Evolutionary conservation across 2,797 vertebrate species (phyloP).

Genomic region (Merluccius polli): DNA sequence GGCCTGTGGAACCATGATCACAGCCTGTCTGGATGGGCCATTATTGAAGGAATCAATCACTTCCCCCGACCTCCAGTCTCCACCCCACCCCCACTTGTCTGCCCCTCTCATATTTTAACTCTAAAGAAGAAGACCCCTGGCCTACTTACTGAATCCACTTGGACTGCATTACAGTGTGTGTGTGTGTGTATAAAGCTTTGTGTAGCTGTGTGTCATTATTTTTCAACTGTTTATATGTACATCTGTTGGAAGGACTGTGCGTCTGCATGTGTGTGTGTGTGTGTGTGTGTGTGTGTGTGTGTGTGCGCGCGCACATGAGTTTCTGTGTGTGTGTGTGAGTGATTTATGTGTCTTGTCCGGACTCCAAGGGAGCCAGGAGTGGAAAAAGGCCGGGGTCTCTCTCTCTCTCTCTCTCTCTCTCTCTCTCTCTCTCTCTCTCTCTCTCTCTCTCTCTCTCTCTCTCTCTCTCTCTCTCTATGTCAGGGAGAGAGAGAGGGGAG

Average conservation of each 20-base stretch:
- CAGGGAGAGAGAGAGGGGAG: constrained; percentile 38
- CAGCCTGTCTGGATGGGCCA: constrained; percentile 36
- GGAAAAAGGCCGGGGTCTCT: constrained; percentile 9
- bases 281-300: constrained; percentile 18
- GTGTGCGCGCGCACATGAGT: constrained; percentile 26
- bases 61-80: constrained; percentile 15
- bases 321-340: constrained; percentile 28
- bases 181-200: constrained; percentile 10
- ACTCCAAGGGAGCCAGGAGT: constrained; percentile 44
- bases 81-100: constrained; percentile 28
- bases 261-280: constrained; percentile 10
- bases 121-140: constrained; percentile 41
- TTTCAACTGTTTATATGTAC: no score
- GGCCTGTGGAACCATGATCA: constrained; percentile 38
- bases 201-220: constrained; percentile 10
- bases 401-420: constrained; percentile 43
- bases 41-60: constrained; percentile 42
- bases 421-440: constrained; percentile 31
- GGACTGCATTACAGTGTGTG: constrained; percentile 36
- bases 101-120: constrained; percentile 27
- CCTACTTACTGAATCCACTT: constrained; percentile 49
- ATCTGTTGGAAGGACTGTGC: no score
- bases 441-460: no score
- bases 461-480: neutral
- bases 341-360: constrained; percentile 70